Conservation (phyloP, 2,888 invertebrate genomes). For the Linyphia triangularis region DNA sequence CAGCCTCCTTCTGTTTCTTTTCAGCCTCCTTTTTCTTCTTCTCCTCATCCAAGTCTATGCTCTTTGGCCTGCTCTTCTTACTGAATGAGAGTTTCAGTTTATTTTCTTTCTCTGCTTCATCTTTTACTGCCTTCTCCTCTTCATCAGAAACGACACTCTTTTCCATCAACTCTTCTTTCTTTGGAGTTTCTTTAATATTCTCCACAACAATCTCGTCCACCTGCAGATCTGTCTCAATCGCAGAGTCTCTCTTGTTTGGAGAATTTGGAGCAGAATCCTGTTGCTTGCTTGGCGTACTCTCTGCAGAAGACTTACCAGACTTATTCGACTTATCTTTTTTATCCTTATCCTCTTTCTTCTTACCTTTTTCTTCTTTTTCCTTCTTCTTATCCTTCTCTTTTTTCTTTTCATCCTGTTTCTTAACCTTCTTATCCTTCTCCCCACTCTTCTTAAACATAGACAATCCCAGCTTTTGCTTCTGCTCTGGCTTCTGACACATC, state of each 20-base stretch:
- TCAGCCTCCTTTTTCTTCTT: constrained; percentile 34
- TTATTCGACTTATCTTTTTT: constrained; percentile 33
- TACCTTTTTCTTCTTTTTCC: constrained; percentile 58
- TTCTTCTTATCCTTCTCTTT: constrained; percentile 69
- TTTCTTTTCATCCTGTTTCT: constrained; percentile 64
- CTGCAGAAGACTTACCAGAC: constrained; percentile 27
- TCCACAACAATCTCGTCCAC: constrained; percentile 69
- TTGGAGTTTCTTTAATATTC: constrained; percentile 44
- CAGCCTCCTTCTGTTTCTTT: constrained; percentile 59
- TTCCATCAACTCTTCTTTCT: constrained; percentile 8
- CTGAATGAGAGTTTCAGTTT: constrained; percentile 65
- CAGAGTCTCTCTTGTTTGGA: constrained; percentile 57
- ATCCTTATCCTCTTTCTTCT: constrained; percentile 31
- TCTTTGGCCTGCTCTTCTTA: constrained; percentile 48
- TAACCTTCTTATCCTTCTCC: constrained; percentile 75
- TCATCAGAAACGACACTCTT: constrained; percentile 36
- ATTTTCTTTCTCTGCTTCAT: constrained; percentile 73
- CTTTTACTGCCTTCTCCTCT: constrained; percentile 73
- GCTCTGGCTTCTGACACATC: constrained; percentile 51
- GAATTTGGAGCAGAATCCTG: constrained; percentile 1
- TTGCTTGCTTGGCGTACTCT: constrained; percentile 29
- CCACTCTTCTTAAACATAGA: constrained; percentile 51
- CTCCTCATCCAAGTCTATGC: constrained; percentile 31
- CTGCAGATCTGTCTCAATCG: constrained; percentile 66
- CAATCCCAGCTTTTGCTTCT: constrained; percentile 56